These are phyloP conservation scores for Papilio helenus DNA, from an alignment of 1,140 invertebrate genomes.

Conservation along the genomic window DNA sequence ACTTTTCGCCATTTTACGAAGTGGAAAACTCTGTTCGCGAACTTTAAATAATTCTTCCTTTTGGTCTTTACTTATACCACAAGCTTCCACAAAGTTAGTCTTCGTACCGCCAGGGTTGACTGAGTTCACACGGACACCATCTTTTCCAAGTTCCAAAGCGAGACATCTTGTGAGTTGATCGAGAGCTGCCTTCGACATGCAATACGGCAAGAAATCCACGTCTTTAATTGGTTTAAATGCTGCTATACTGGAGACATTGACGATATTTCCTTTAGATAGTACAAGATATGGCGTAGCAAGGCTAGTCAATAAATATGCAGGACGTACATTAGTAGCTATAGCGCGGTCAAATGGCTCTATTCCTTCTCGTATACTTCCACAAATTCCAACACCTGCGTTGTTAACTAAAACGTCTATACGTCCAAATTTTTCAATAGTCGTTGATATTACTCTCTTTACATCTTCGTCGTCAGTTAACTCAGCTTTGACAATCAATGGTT, in stretches of 20 bases:
- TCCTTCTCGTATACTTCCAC: conserved; percentile 47
- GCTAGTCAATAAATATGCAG: conserved; percentile 52
- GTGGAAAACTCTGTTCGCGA: conserved; percentile 37
- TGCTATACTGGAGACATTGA: conserved; percentile 56
- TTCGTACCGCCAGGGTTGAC: conserved; percentile 50
- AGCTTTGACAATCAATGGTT: conserved; percentile 47
- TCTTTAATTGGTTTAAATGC: conserved; percentile 44
- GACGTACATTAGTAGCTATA: conserved; percentile 51
- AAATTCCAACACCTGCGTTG: conserved; percentile 50
- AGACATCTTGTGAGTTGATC: conserved; percentile 48
- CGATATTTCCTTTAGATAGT: conserved; percentile 54
- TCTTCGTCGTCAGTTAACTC: conserved; percentile 51
- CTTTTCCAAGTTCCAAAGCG: conserved; percentile 45
- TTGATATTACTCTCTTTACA: conserved; percentile 47
- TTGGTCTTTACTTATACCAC: conserved; percentile 42
- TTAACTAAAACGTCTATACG: conserved; percentile 56
- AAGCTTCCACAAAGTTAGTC: conserved; percentile 42
- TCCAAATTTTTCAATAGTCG: conserved; percentile 50
- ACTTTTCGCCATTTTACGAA: conserved; percentile 65
- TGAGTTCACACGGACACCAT: conserved; percentile 51
- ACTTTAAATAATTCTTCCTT: conserved; percentile 34
- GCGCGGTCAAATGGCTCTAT: conserved; percentile 49
- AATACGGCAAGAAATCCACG: conserved; percentile 46
- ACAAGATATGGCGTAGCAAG: conserved; percentile 52
- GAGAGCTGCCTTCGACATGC: conserved; percentile 50